Conservation (phyloP, 2,113 vertebrate genomes). For the Nicator chloris region DNA sequence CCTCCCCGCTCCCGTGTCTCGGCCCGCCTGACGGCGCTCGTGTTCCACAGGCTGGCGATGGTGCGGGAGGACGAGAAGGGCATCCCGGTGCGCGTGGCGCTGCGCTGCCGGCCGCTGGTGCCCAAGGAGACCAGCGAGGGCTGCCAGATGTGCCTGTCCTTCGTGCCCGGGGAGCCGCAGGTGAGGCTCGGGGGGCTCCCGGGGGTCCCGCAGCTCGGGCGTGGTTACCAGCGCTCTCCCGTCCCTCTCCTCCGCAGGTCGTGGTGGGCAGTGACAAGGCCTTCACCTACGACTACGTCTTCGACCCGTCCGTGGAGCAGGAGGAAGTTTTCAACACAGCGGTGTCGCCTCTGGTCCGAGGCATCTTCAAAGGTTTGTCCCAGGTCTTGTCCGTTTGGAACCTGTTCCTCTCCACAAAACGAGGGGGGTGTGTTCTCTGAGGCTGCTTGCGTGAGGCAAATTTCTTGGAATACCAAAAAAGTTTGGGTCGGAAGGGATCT, state of each 20-base stretch:
- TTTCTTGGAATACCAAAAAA: fast-evolving
- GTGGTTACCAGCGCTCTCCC: not conserved
- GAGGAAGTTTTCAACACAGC: constrained; percentile 89
- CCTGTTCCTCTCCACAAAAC: fast-evolving
- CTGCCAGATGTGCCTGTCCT: constrained; percentile 88
- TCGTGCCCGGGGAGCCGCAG: constrained; percentile 87
- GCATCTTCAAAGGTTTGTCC: constrained; percentile 86
- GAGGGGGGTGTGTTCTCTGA: too few relatives aligned
- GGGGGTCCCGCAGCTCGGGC: not conserved
- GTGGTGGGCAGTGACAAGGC: constrained; percentile 88
- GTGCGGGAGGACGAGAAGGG: constrained; percentile 81
- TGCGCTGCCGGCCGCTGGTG: constrained; percentile 90
- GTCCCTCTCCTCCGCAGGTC: constrained; percentile 72
- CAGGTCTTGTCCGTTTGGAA: fast-evolving
- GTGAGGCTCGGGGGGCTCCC: constrained; percentile 44
- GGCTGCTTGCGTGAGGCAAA: not conserved
- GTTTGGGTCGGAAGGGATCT: not conserved
- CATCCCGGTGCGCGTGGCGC: constrained; percentile 89
- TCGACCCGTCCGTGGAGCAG: constrained; percentile 89
- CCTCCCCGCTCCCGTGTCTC: not conserved
- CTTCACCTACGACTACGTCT: constrained; percentile 94
- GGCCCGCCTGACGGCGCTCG: not conserved
- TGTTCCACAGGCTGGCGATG: constrained; percentile 48
- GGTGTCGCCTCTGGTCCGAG: constrained; percentile 82
- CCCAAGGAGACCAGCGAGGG: constrained; percentile 86